Percentiles rank a stretch among this genome's conserved stretches.
These are phyloP conservation scores for Oplegnathus fasciatus DNA, from an alignment of 2,113 vertebrate species.

Conservation along the genomic window DNA sequence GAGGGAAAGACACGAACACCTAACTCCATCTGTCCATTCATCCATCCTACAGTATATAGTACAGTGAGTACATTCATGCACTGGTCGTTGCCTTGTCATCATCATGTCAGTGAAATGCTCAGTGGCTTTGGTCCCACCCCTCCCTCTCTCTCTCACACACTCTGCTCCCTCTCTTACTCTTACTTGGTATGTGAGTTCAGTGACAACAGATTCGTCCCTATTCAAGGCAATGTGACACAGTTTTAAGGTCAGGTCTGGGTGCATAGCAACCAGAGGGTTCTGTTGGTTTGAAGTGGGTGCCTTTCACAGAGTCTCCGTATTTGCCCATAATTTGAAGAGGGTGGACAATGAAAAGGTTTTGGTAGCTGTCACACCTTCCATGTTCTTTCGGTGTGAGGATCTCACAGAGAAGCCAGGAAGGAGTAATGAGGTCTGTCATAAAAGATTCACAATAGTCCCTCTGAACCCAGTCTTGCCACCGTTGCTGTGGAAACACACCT, in stretches of 20 bases:
- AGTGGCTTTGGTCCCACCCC: too few relatives aligned
- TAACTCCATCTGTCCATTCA: background rate
- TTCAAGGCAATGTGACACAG: constrained; percentile 6
- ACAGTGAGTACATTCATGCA: background rate
- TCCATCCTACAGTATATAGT: background rate
- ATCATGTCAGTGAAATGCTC: background rate
- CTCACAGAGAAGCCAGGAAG: constrained; percentile 47
- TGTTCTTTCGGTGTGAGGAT: constrained; percentile 23
- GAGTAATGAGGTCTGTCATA: constrained; percentile 76
- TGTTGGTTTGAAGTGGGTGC: constrained; percentile 13
- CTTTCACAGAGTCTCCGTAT: constrained; percentile 15
- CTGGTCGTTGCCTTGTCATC: background rate
- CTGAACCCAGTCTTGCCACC: constrained; percentile 36
- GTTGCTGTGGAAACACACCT: constrained; percentile 73
- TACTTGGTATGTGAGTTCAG: background rate
- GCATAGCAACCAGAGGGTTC: constrained; percentile 27
- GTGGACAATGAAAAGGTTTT: constrained; percentile 48
- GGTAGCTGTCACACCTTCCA: constrained; percentile 24
- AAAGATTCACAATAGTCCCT: constrained; percentile 72
- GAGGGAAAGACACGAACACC: background rate
- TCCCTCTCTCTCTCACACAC: too few relatives aligned
- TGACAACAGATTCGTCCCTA: background rate
- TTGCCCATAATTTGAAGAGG: constrained; percentile 43
- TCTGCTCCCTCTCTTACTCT: background rate
- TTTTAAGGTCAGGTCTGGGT: constrained; percentile 39